phyloP scores from a whole-genome alignment of 64 coral and sea anemone species.

The Trachythela sp. region DNA sequence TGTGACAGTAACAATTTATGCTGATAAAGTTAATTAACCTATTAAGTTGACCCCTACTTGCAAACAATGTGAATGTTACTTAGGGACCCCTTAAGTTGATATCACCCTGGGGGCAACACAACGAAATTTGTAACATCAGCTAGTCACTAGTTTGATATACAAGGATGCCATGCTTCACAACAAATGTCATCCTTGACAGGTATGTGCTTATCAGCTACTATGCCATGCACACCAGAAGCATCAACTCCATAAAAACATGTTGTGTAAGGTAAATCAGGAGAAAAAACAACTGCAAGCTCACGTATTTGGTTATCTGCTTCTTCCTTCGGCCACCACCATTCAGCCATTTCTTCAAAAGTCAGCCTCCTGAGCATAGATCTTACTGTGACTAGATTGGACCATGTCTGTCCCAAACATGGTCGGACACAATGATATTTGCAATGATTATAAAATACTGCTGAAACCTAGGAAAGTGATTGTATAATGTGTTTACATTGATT shows the following conservation, averaged over 20 bases:
- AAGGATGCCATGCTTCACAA: too few species aligned
- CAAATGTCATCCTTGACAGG: too few species aligned
- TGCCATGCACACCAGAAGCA: background rate
- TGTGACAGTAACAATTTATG: too few species aligned
- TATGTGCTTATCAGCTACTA: background rate
- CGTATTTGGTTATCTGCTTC: background rate
- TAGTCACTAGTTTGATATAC: too few species aligned
- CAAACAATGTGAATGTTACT: too few species aligned
- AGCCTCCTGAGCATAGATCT: background rate
- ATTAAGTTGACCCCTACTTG: too few species aligned
- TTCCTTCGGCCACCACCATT: background rate
- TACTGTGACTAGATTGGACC: background rate
- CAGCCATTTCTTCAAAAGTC: background rate
- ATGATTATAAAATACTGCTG: background rate
- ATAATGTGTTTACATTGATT: too few species aligned
- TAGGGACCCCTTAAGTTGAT: too few species aligned
- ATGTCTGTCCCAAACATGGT: slow-evolving; percentile 2
- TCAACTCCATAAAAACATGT: background rate
- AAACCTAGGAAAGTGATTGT: background rate
- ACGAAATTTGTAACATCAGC: too few species aligned
- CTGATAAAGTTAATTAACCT: too few species aligned
- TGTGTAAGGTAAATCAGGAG: background rate
- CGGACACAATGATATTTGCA: background rate
- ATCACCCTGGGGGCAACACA: too few species aligned
- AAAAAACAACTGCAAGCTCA: background rate